Evolutionary conservation across 1,140 invertebrate species (phyloP), one percentile per base, ranked within the genome.

Genomic region (Homarus americanus): DNA sequence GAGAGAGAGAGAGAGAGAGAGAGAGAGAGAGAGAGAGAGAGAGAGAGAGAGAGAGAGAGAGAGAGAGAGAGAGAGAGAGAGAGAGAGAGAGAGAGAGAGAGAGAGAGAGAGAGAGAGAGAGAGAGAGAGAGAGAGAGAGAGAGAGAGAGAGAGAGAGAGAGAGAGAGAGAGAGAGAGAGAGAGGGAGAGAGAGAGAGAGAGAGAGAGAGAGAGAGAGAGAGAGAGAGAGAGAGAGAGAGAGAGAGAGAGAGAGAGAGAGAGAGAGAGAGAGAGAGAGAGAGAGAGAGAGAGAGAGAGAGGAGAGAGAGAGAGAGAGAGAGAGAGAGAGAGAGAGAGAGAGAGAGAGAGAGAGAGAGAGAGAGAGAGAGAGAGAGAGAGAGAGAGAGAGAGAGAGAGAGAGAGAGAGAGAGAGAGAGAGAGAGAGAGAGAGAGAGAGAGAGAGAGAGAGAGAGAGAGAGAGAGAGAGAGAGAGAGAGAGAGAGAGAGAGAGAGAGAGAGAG

Each of bases 121-220:
- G 44, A 49, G 44, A 49, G 44, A 49, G 32, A 44, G 73, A 76
- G 73, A 76, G 28, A 36, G 34, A 76, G 73, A 76, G 73, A 76
- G 73, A 76, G 73, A 76, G 73, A 76, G 73, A 76, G 73, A 76
- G 73, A 76, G 73, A 76, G 73, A 76, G 73, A 76, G 73, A 76
- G 73, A 76, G 73, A 76, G 73, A 76, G 73, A 76, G 73, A 76
- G 73, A 76, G 73, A 76, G 73, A 76, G 73, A 76, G 73, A 44
- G 49, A 34, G 32, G 40, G 73, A 76, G 15, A 76, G 73, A 76
- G 73, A 76, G 73, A 76, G 73, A 76, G 73, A 76, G 73, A 76
- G 73, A 76, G 73, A 38, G 72, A 75, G 72, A 75, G 72, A 75
- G 72, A 75, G 72, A 75, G 72, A 75, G 72, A 75, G 72, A 75